Percentiles rank a stretch among this genome's conserved stretches.
These are phyloP conservation scores for Hydraecia micacea DNA, from an alignment of 2,888 invertebrate species.

Conservation along the genomic window DNA sequence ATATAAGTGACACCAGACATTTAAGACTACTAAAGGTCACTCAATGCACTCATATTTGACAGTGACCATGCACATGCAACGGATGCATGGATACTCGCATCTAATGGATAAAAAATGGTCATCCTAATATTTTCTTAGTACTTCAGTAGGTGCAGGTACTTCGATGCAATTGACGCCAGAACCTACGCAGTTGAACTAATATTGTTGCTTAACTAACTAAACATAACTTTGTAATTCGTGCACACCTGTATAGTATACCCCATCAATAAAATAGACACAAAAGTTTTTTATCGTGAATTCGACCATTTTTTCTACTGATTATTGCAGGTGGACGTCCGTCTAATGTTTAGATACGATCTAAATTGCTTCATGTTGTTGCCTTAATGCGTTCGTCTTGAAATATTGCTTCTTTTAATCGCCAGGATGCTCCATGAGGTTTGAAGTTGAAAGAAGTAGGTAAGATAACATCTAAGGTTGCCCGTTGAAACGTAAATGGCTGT, in stretches of 20 bases:
- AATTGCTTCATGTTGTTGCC: slow-evolving; percentile 30
- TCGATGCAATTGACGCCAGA: neutral
- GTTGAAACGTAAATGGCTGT: neutral
- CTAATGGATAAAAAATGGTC: neutral
- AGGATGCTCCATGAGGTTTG: slow-evolving; percentile 29
- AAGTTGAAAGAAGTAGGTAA: slow-evolving; percentile 18
- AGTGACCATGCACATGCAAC: slow-evolving; percentile 33
- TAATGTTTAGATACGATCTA: slow-evolving; percentile 43
- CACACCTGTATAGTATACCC: neutral
- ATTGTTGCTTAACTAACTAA: neutral
- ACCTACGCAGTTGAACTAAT: neutral
- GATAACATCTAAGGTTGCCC: slow-evolving; percentile 19
- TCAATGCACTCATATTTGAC: slow-evolving; percentile 37
- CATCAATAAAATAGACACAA: slow-evolving; percentile 7
- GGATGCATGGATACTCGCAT: slow-evolving; percentile 15
- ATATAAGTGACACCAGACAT: slow-evolving; percentile 16
- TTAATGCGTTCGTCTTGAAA: slow-evolving; percentile 37
- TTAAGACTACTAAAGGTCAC: slow-evolving; percentile 47
- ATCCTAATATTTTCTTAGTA: slow-evolving; percentile 1
- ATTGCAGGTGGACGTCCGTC: slow-evolving; percentile 22
- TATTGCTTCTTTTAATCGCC: slow-evolving; percentile 41
- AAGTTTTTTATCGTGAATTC: neutral
- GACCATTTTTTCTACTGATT: slow-evolving; percentile 17
- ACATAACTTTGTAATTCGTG: neutral
- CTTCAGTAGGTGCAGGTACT: too few species aligned